Conservation (phyloP, 1,140 invertebrate genomes). For the Drosophila fuyamai region DNA sequence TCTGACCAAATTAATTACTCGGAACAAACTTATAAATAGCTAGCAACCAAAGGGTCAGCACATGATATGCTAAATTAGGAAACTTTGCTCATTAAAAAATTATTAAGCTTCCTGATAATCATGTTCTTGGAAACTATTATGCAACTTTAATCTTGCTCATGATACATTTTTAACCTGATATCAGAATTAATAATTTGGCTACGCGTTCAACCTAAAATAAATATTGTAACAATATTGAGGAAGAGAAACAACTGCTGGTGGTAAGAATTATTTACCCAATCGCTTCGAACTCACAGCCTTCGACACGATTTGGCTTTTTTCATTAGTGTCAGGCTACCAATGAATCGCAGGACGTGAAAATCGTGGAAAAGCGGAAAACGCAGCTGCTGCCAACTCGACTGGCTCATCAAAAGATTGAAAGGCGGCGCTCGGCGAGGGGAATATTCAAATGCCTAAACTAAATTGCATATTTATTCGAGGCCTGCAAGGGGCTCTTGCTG, state of each 20-base stretch:
- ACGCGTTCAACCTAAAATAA: neutral
- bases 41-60: neutral
- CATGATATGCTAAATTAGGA: neutral
- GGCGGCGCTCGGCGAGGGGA: conserved; percentile 3
- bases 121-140: too few species aligned
- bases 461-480: conserved; percentile 52
- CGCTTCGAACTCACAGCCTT: conserved; percentile 13
- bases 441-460: conserved; percentile 60
- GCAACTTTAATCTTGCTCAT: too few species aligned
- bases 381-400: conserved; percentile 33
- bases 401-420: conserved; percentile 53
- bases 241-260: neutral
- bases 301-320: conserved; percentile 48
- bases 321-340: conserved; percentile 46
- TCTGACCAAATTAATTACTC: conserved; percentile 2
- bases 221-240: conserved; percentile 1
- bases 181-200: too few species aligned
- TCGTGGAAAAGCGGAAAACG: conserved; percentile 31
- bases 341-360: conserved; percentile 40
- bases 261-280: conserved; percentile 3
- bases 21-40: conserved; percentile 12
- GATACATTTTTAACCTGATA: too few species aligned
- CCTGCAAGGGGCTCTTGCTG: conserved; percentile 25
- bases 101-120: too few species aligned
- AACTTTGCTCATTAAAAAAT: neutral